Evolutionary conservation across 2,888 invertebrate species (phyloP).

Genomic region (Orthosia incerta): DNA sequence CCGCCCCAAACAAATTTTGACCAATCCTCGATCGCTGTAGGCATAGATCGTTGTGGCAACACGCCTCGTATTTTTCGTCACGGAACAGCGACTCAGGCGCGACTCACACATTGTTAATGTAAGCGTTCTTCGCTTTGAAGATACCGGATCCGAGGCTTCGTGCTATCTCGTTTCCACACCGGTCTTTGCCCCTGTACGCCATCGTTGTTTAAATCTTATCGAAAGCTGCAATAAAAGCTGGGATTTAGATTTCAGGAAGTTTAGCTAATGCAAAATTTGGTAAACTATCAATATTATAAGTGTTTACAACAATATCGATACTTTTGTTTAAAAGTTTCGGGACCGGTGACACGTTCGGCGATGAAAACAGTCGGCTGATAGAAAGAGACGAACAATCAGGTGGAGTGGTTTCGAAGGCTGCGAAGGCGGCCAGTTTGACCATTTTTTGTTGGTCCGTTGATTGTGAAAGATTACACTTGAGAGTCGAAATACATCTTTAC

Average conservation of each 20-base stretch:
- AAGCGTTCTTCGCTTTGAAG: slow-evolving; percentile 87
- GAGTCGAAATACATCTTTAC: slow-evolving; percentile 91
- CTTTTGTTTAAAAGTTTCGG: slow-evolving; percentile 68
- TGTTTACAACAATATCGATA: slow-evolving; percentile 31
- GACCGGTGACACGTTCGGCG: slow-evolving; percentile 67
- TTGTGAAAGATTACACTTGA: slow-evolving; percentile 91
- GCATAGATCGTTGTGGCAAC: slow-evolving; percentile 89
- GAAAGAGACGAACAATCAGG: slow-evolving; percentile 86
- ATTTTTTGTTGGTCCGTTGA: slow-evolving; percentile 91
- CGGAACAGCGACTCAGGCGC: slow-evolving; percentile 90
- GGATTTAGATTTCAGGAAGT: slow-evolving; percentile 27
- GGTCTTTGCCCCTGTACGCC: slow-evolving; percentile 63
- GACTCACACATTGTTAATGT: slow-evolving; percentile 90
- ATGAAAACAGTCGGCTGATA: slow-evolving; percentile 73
- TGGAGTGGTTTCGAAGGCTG: slow-evolving; percentile 86
- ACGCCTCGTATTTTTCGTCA: slow-evolving; percentile 90
- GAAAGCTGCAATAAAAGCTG: slow-evolving; percentile 38
- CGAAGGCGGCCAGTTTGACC: slow-evolving; percentile 90
- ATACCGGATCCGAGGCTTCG: slow-evolving; percentile 84
- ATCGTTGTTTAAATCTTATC: slow-evolving; percentile 42
- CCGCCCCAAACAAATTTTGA: slow-evolving; percentile 87
- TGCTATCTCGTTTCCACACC: slow-evolving; percentile 85
- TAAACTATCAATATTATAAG: slow-evolving; percentile 29
- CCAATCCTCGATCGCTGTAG: slow-evolving; percentile 84
- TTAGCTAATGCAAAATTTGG: slow-evolving; percentile 18